phyloP scores from a whole-genome alignment of 1,140 invertebrate genomes.

The Watersipora subatra region DNA sequence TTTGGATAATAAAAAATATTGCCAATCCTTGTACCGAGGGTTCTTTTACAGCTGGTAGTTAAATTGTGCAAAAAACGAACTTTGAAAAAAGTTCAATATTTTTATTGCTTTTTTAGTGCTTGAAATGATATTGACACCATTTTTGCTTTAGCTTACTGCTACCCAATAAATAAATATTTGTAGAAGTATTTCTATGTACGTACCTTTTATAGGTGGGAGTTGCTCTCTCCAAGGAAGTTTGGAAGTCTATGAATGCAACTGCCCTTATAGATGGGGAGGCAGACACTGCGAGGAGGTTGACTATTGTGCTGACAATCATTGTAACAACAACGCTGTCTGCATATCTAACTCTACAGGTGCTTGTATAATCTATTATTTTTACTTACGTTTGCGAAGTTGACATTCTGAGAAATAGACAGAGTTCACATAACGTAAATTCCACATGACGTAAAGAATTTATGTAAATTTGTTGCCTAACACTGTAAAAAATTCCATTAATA shows the following conservation, averaged over 20 bases:
- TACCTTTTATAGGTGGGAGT: not conserved
- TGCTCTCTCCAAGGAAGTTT: not conserved
- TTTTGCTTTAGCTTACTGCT: not conserved
- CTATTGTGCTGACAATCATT: not conserved
- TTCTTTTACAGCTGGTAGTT: too few species aligned
- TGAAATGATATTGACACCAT: not conserved
- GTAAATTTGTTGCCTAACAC: not conserved
- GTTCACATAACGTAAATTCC: not conserved
- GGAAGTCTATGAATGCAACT: not conserved
- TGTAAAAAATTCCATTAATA: not conserved
- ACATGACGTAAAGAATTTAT: not conserved
- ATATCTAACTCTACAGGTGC: not conserved
- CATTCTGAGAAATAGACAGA: not conserved
- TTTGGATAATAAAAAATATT: too few species aligned
- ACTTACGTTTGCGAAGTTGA: too few species aligned
- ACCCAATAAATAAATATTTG: not conserved
- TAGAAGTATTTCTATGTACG: not conserved
- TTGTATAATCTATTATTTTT: not conserved
- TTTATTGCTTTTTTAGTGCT: not conserved
- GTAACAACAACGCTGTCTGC: not conserved
- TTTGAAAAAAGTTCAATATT: not conserved
- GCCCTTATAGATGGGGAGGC: not conserved
- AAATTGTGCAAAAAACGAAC: too few species aligned
- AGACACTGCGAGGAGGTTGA: not conserved
- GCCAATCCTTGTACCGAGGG: too few species aligned